Conservation (phyloP, 2,113 vertebrate genomes). For the Laticauda colubrina region DNA sequence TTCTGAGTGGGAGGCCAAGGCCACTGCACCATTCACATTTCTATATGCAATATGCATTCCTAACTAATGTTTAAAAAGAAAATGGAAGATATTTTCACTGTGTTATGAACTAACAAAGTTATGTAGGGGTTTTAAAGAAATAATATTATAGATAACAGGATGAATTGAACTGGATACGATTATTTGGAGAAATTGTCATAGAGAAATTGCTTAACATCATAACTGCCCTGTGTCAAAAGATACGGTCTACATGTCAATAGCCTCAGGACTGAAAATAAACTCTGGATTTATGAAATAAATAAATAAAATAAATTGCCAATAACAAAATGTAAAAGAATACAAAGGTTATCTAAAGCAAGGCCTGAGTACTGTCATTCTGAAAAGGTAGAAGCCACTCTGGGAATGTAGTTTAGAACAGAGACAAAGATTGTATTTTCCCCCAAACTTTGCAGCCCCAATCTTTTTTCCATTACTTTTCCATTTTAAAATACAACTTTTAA, state of each 20-base stretch:
- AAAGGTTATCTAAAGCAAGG: neutral
- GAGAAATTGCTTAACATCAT: too few species aligned
- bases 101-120: neutral
- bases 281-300: neutral
- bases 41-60: neutral
- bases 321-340: neutral
- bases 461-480: neutral
- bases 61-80: neutral
- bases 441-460: neutral
- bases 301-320: neutral
- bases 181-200: neutral
- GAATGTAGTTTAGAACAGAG: neutral
- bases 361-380: neutral
- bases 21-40: too few species aligned
- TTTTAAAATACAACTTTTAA: neutral
- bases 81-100: neutral
- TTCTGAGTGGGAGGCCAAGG: too few species aligned
- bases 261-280: neutral
- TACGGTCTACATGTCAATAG: too few species aligned
- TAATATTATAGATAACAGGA: neutral
- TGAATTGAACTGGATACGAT: neutral
- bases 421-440: neutral
- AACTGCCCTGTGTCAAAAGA: too few species aligned
- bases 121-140: neutral
- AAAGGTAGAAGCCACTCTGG: neutral